Conservation (phyloP, 2,797 vertebrate genomes). For the Eulemur albifrons region DNA sequence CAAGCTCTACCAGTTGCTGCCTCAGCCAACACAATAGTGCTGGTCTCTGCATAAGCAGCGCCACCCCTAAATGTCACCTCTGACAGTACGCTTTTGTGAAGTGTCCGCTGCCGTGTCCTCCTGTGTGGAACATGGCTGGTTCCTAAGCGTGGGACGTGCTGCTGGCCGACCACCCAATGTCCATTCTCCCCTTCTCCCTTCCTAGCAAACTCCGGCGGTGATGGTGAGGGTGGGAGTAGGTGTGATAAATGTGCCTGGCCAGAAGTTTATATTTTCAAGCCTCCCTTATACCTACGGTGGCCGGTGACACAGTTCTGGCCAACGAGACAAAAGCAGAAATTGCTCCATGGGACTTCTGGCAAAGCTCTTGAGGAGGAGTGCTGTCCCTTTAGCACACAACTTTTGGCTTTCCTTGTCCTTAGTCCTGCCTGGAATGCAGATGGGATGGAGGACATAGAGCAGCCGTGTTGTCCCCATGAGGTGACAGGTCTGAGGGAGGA, state of each 20-base stretch:
- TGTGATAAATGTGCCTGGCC: neutral
- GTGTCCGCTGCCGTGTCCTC: fast-evolving
- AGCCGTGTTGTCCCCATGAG: neutral
- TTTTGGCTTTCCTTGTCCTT: neutral
- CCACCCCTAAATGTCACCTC: too few species aligned
- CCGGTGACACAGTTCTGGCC: neutral
- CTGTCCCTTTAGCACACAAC: too few species aligned
- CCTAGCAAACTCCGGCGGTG: fast-evolving
- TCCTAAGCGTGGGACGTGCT: too few species aligned
- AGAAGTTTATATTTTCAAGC: neutral
- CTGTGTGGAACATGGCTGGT: fast-evolving
- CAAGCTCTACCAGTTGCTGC: fast-evolving
- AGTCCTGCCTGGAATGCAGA: neutral
- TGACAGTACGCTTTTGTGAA: neutral
- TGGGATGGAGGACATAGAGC: neutral
- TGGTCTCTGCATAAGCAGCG: fast-evolving
- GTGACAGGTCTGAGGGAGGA: neutral
- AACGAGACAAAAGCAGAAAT: neutral
- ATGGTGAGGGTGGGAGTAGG: fast-evolving
- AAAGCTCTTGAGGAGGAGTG: neutral
- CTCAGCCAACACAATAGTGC: fast-evolving
- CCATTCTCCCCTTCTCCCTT: neutral
- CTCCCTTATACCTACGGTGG: neutral
- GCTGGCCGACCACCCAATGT: fast-evolving
- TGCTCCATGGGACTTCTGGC: too few species aligned